phyloP scores from a whole-genome alignment of 2,797 vertebrate species.

The Microctenopoma stevenorrisi region DNA sequence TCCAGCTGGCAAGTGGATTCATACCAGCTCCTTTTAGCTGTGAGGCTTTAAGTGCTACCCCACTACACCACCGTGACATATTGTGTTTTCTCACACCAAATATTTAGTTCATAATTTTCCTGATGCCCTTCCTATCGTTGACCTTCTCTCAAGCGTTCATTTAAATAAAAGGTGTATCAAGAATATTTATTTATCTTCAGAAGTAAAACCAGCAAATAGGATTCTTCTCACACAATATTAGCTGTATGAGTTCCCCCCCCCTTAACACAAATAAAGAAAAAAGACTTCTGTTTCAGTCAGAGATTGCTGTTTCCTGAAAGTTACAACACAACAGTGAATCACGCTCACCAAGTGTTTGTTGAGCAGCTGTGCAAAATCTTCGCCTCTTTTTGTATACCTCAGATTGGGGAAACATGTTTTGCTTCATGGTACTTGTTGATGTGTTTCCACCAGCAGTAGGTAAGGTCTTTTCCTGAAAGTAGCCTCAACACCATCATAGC shows the following conservation, averaged over 20 bases:
- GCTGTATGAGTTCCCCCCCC: no score
- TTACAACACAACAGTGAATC: not conserved
- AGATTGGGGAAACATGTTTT: conserved; percentile 46
- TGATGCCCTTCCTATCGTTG: not conserved
- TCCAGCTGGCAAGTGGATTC: no score
- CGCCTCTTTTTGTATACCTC: conserved; percentile 44
- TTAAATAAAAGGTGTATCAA: no score
- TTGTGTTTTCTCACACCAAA: not conserved
- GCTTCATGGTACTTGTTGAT: conserved; percentile 24
- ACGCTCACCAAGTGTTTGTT: not conserved
- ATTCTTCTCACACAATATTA: no score
- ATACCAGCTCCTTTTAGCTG: no score
- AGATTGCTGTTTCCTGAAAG: not conserved
- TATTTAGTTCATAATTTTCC: not conserved
- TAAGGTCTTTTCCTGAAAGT: conserved; percentile 63
- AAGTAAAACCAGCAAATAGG: no score
- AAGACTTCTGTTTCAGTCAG: no score
- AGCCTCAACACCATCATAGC: conserved; percentile 57
- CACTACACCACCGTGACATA: no score
- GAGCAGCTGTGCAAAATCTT: not conserved
- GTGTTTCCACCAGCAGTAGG: conserved; percentile 60
- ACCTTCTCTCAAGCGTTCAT: no score
- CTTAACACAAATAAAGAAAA: no score
- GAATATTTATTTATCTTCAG: no score
- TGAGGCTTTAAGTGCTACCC: no score